Evolutionary conservation across 1,140 invertebrate genomes (phyloP), one percentile per base, ranked within the genome.

Genomic region (Anadara kagoshimensis): DNA sequence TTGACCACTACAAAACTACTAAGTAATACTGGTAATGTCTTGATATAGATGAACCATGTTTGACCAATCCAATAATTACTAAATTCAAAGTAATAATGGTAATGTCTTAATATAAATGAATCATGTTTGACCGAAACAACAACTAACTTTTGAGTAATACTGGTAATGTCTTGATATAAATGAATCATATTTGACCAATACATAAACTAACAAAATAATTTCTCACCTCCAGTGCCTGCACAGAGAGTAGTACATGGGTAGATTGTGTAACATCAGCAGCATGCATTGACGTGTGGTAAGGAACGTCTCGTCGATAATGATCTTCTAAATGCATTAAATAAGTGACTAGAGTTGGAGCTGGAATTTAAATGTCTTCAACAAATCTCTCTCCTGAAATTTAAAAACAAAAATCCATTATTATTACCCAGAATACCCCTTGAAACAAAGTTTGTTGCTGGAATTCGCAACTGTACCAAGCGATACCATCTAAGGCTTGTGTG

Each of bases 241-340:
- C 97, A 87, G 96, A 97, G 45, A 91, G 83, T 41, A 91, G 83
- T 36, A 91, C 90, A 78, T 91, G 89, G 26, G 90, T 90, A 11
- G 90, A 90, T 79, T 91, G 91, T 14, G 90, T 89, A 56, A 91
- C 91, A 80, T 91, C 91, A 49, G 91, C 90, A 36, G 90, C 91
- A 75, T 91, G 91, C 69, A 91, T 88, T 66, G 87, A 85, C 75
- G 91, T 91, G 80, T 91, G 91, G 82, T 90, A 90, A 64, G 89
- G 88, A 29, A 85, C 84, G 65, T 91, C 90, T 26, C 78, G 64
- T 75, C 97, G 93, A 90, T 99, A 99, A 90, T 99, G 97, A 90
- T 98, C 97, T 91, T 99, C 98, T 75, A 99, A 92, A 67, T 97
- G 98, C 92, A 97, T 95, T 90, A 99, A 93, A 90, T 98, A 99